A percentile compares a stretch with the other conserved stretches of the same genome.
phyloP scores from a whole-genome alignment of 35 echinoderm and acorn worm species.

The Acanthaster planci region DNA sequence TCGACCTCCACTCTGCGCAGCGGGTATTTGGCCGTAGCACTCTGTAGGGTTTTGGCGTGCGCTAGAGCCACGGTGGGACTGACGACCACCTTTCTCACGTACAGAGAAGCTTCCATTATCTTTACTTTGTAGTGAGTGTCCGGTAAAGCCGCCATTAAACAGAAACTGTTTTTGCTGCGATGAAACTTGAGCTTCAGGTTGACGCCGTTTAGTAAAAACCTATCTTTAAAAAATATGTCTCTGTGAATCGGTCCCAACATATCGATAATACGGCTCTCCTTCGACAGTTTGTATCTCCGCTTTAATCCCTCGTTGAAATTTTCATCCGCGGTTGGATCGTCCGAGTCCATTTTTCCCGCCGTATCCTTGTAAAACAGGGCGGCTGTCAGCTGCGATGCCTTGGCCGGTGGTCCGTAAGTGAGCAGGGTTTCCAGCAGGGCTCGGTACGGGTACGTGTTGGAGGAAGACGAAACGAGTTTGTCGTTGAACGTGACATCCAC shows the following conservation, averaged over 20 bases:
- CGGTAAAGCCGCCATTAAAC: constrained; percentile 39
- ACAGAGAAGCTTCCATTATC: constrained; percentile 25
- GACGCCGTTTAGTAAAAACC: constrained; percentile 46
- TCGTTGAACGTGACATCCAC: constrained; percentile 38
- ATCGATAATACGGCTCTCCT: constrained; percentile 21
- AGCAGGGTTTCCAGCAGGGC: constrained; percentile 46
- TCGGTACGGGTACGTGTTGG: constrained; percentile 39
- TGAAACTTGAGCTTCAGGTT: constrained; percentile 54
- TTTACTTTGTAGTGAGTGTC: constrained; percentile 41
- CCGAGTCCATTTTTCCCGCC: constrained; percentile 35
- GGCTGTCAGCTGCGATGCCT: constrained; percentile 39
- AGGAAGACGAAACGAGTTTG: constrained; percentile 19
- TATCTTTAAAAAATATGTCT: constrained; percentile 74
- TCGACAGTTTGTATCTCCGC: not conserved
- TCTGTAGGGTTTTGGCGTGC: constrained; percentile 42
- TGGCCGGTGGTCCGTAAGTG: constrained; percentile 43
- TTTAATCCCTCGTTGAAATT: constrained; percentile 1
- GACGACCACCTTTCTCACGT: not conserved
- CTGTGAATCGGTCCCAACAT: constrained; percentile 60
- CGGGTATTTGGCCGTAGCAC: constrained; percentile 37
- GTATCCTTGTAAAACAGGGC: constrained; percentile 52
- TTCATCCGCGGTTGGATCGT: constrained; percentile 5
- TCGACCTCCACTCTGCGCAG: constrained; percentile 43
- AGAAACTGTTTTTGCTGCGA: constrained; percentile 43
- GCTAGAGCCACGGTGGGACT: constrained; percentile 41